These are phyloP conservation scores for Nannospalax galili DNA, from an alignment of 2,113 vertebrate genomes.

Conservation along the genomic window DNA sequence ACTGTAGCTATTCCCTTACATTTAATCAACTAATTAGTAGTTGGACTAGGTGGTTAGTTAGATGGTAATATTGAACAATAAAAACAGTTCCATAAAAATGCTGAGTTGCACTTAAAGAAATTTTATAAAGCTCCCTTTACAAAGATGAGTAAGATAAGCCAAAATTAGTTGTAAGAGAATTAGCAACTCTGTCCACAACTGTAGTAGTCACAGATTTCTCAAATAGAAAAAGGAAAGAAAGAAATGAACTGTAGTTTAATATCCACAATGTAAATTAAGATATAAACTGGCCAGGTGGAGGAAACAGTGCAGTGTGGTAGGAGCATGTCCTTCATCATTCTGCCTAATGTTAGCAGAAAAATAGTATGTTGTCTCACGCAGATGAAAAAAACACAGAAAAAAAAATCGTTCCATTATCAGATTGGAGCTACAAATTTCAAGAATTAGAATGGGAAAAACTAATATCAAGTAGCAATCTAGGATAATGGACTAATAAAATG, in stretches of 20 bases:
- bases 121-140: not conserved
- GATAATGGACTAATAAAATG: not conserved
- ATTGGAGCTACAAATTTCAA: not conserved
- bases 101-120: not conserved
- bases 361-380: no score
- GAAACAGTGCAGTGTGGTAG: not conserved
- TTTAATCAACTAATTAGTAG: no score
- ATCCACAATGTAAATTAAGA: not conserved
- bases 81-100: no score
- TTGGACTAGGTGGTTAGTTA: no score
- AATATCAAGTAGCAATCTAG: not conserved
- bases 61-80: no score
- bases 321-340: not conserved
- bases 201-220: not conserved
- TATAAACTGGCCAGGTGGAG: not conserved
- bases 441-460: not conserved
- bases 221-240: not conserved
- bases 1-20: no score
- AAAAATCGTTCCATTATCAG: not conserved
- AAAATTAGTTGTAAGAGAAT: not conserved
- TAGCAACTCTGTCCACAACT: not conserved
- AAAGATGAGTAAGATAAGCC: not conserved
- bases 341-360: not conserved
- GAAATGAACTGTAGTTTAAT: not conserved
- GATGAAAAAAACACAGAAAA: not conserved